Percentiles rank a stretch among this genome's conserved stretches.
Conservation (phyloP, 1,140 invertebrate genomes). For the Oreohelix idahoensis region DNA sequence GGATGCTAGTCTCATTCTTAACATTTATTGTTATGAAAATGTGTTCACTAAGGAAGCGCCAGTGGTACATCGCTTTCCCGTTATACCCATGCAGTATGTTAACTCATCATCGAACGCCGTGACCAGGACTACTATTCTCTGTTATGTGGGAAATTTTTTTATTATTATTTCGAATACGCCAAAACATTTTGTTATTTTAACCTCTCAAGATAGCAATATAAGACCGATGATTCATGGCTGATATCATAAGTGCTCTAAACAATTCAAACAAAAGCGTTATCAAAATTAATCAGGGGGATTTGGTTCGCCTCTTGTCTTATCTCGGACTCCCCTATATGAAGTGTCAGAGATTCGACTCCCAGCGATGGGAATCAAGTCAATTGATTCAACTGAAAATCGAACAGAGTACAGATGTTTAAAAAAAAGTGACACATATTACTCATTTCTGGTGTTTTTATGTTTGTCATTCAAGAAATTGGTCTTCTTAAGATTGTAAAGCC, state of each 20-base stretch:
- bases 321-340: not conserved
- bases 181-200: not conserved
- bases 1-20: no score
- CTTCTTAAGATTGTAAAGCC: not conserved
- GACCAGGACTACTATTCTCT: no score
- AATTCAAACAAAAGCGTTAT: not conserved
- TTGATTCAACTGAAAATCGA: not conserved
- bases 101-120: no score
- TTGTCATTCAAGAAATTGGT: not conserved
- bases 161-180: no score
- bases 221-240: not conserved
- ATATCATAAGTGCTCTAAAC: not conserved
- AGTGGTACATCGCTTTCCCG: no score
- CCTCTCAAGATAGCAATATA: not conserved
- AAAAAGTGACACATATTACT: not conserved
- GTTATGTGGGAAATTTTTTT: no score
- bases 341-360: not conserved
- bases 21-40: no score
- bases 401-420: not conserved
- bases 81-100: no score
- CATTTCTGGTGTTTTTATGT: not conserved
- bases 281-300: not conserved
- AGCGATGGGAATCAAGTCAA: not conserved
- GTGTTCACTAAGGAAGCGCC: no score
- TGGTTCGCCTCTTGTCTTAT: conserved; percentile 3